Percentiles rank a stretch among this genome's conserved stretches.
phyloP scores from a whole-genome alignment of 2,888 invertebrate species.

The Plusia festucae region DNA sequence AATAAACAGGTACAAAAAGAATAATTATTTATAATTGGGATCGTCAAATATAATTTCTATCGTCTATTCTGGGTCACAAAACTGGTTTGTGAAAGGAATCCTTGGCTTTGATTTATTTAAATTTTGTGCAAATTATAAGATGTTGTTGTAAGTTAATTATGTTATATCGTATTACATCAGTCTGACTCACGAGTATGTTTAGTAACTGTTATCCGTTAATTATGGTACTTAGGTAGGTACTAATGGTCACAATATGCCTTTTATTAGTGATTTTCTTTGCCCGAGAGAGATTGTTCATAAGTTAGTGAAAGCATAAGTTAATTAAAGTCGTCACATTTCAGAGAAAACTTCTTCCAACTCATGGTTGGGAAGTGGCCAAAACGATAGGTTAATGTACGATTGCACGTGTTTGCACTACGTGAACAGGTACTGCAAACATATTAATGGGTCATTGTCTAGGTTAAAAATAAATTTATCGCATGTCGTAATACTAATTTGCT shows the following conservation, averaged over 20 bases:
- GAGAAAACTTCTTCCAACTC: constrained; percentile 49
- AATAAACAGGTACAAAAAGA: too few species aligned
- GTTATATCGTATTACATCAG: not conserved
- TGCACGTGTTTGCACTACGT: constrained; percentile 67
- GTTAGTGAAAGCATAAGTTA: not conserved
- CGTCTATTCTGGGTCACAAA: constrained; percentile 44
- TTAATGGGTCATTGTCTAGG: constrained; percentile 62
- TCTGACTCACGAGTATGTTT: not conserved
- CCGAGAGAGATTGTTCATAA: not conserved
- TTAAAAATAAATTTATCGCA: constrained; percentile 47
- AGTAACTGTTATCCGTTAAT: not conserved
- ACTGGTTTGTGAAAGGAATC: constrained; percentile 43
- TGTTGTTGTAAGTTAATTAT: constrained; percentile 9
- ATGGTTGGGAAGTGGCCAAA: constrained; percentile 74
- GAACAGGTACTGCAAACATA: constrained; percentile 33
- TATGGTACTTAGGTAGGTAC: too few species aligned
- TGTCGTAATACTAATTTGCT: constrained; percentile 8
- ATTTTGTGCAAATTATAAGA: constrained; percentile 44
- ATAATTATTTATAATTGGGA: not conserved
- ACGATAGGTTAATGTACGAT: constrained; percentile 73
- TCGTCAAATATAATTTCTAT: constrained; percentile 1
- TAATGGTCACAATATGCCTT: too few species aligned
- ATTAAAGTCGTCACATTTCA: constrained; percentile 2
- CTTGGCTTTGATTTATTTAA: constrained; percentile 40
- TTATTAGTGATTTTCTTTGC: too few species aligned